Base-by-base conservation (phyloP, 1,140 invertebrate species). In the Pseudobourletiella spinata region DNA sequence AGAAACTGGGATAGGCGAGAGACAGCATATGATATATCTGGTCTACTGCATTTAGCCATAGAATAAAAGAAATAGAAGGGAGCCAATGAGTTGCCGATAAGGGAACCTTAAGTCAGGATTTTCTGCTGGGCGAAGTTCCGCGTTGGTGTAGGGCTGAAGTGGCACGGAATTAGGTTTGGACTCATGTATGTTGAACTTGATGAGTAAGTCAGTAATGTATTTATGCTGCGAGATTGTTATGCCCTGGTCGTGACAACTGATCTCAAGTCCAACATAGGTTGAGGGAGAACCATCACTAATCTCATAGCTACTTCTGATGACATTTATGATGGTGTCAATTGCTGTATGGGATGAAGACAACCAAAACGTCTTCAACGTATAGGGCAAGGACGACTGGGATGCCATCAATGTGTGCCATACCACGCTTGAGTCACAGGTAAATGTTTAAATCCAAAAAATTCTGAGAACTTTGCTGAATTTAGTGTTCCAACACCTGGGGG, bases 51-150 rank as follows among this genome's bases (percentile, higher is more conserved):
- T 24, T 73, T 64, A 26, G 74, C 66, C 15, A n/a, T n/a, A n/a
- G n/a, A n/a, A n/a, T n/a, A n/a, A n/a, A n/a, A 76, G 56, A 66
- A 77, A 76, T 65, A 78, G 70, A 20, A 78, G 66, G 15, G 54
- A 65, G 44, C 73, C 74, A 54, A 76, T 71, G 30, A 75, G 52
- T 63, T 72, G 14, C n/a, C 26, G 14, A 20, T 11, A 56, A 11
- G 29, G 54, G 3, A 11, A 32, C 6, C 8, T 14, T 29, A 39
- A n/a, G n/a, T 52, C 29, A 24, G 20, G 29, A 2, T 16, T 35
- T 32, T 56, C 54, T 24, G 30, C 20, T 35, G 14, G 3, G 14
- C 3, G 25, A 3, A 32, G 3, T n/a, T n/a, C n/a, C 29, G 39
- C 30, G 8, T 56, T 20, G 2, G 28, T n/a, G 4, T 35, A 6